Evolutionary conservation across 2,113 vertebrate species (phyloP), one percentile per base, ranked within the genome.

Genomic region (Hippoglossus stenolepis): DNA sequence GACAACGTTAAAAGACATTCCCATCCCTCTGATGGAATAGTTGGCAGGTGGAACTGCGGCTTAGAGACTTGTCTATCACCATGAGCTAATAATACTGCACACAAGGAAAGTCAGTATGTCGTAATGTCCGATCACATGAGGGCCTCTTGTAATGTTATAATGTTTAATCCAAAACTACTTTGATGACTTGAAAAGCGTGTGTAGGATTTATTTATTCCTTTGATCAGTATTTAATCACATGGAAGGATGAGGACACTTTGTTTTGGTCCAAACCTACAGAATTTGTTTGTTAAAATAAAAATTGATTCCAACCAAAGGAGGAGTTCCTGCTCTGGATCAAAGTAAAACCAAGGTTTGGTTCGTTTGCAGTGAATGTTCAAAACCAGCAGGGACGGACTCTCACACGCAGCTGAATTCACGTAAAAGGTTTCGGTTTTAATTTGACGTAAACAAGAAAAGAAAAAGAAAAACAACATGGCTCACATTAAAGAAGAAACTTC

Each of bases 401-500:
- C 35, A 38, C 40, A 3, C 40, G 11, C 12, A 43, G 40, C 40
- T 43, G 40, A 43, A 43, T 43, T 43, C 40, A 43, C 31, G 3
- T 13, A 12, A 40, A 11, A 12, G 40, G 10, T 13, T 43, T 43
- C 13, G 11, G 11, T 43, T 43, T 43, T 11, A 57, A 49, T 1
- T 2, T 14, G 20, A 73, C 43, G n/a, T 64, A 31, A 31, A 45
- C 59, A 72, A 59, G 54, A 14, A 14, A 62, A 62, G 1, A 5
- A 38, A 60, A 13, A 28, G 18, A 7, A 71, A 26, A 76, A 31
- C 64, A 70, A 77, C 56, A 62, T 73, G 68, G 73, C 63, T 83
- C 69, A 65, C 45, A 64, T 67, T 43, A 73, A 38, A 49, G 21
- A 54, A 61, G 6, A 67, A 61, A 83, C 45, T 65, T 67, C 60